A percentile compares a stretch with the other conserved stretches of the same genome.
Evolutionary conservation across 2,797 vertebrate species (phyloP).

Genomic region (Sparidentex hasta): DNA sequence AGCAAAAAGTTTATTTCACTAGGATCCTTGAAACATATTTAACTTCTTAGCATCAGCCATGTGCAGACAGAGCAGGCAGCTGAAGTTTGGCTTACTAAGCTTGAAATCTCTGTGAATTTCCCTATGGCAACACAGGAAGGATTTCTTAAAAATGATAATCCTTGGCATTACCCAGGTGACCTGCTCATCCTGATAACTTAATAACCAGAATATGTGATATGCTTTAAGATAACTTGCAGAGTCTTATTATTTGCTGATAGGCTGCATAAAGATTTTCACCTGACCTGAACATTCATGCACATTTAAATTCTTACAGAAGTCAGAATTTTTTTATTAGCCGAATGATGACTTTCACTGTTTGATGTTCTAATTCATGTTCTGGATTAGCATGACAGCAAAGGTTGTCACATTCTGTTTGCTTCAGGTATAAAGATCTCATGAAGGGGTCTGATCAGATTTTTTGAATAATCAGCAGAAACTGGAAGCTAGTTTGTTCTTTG

Average conservation of each 20-base stretch:
- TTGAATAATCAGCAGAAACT: constrained; percentile 28
- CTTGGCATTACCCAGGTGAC: constrained; percentile 42
- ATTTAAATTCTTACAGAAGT: neutral
- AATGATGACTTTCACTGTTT: neutral
- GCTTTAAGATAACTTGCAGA: constrained; percentile 22
- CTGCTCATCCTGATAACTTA: constrained; percentile 47
- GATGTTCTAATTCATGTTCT: neutral
- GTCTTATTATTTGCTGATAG: constrained; percentile 12
- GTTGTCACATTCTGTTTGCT: neutral
- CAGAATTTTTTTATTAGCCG: neutral
- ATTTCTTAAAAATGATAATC: constrained; percentile 63
- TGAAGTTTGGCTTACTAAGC: constrained; percentile 41
- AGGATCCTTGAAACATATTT: constrained; percentile 48
- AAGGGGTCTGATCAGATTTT: neutral
- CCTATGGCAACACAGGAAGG: constrained; percentile 22
- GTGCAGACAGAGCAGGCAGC: constrained; percentile 17
- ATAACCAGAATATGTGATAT: constrained; percentile 34
- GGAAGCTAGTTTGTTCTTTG: constrained; percentile 4
- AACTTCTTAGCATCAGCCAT: constrained; percentile 15
- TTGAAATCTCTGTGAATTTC: constrained; percentile 37
- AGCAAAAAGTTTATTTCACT: constrained; percentile 26
- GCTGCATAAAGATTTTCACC: neutral
- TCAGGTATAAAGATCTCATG: constrained; percentile 6
- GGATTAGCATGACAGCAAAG: neutral
- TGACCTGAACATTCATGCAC: neutral